Conservation (phyloP, 2,113 vertebrate genomes). For the Phasianus colchicus region DNA sequence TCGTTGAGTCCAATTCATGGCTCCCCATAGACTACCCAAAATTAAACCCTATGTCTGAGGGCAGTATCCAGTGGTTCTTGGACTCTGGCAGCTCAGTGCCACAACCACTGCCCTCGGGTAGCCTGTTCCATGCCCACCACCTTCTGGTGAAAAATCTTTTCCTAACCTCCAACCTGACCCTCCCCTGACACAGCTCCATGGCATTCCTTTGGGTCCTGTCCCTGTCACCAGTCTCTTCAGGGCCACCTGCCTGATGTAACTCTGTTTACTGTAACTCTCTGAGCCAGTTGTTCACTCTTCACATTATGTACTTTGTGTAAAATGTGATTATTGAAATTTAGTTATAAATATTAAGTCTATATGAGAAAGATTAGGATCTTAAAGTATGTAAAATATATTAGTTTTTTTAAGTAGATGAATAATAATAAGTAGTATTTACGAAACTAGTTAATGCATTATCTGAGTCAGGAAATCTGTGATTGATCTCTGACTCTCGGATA, state of each 20-base stretch:
- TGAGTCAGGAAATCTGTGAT: slow-evolving; percentile 36
- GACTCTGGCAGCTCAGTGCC: no score
- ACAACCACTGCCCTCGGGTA: no score
- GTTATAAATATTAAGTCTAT: not conserved
- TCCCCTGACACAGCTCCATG: no score
- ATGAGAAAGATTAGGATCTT: not conserved
- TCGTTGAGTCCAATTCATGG: no score
- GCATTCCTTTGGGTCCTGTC: no score
- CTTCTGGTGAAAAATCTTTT: no score
- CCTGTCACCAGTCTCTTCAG: not conserved
- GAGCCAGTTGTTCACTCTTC: not conserved
- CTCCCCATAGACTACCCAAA: not conserved
- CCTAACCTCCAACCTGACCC: no score
- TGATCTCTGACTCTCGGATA: not conserved
- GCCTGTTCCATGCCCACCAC: no score
- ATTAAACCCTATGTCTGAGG: not conserved
- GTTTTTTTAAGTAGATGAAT: not conserved
- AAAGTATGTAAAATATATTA: not conserved
- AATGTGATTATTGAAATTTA: not conserved
- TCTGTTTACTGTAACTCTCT: not conserved
- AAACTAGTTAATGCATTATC: not conserved
- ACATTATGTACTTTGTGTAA: not conserved
- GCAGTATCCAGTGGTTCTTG: not conserved
- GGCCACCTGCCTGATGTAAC: not conserved
- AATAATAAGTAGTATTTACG: not conserved